Evolutionary conservation across 2,797 vertebrate genomes (phyloP).

Genomic region (Malacoctenus gilli): DNA sequence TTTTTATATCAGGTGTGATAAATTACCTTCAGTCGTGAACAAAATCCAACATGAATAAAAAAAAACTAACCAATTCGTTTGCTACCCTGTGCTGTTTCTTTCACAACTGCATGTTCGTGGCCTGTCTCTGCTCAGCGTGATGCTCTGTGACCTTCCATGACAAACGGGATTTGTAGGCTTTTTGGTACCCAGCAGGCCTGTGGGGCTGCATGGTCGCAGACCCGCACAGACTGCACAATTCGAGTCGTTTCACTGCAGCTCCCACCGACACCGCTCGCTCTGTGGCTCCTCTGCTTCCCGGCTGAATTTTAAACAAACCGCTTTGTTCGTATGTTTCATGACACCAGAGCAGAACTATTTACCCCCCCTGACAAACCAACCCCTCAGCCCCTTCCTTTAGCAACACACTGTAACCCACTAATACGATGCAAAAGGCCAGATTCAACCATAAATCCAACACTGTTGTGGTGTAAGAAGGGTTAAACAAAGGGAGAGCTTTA

Average conservation of each 20-base stretch:
- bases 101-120: slow-evolving; percentile 24
- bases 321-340: slow-evolving; percentile 8
- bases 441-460: slow-evolving; percentile 38
- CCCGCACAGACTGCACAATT: slow-evolving; percentile 44
- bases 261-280: background rate
- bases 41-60: slow-evolving; percentile 73
- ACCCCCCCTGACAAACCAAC: slow-evolving; percentile 18
- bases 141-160: background rate
- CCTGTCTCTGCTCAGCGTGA: slow-evolving; percentile 12
- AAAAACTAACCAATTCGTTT: slow-evolving; percentile 55
- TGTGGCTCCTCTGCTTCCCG: background rate
- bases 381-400: slow-evolving; percentile 45
- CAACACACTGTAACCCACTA: slow-evolving; percentile 50
- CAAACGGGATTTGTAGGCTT: background rate
- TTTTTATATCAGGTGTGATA: slow-evolving; percentile 51
- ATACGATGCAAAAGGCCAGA: slow-evolving; percentile 48
- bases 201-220: slow-evolving; percentile 47
- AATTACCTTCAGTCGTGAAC: slow-evolving; percentile 47
- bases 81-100: slow-evolving; percentile 62
- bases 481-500: slow-evolving; percentile 56
- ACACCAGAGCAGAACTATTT: slow-evolving; percentile 3
- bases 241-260: slow-evolving; percentile 42
- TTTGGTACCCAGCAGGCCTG: slow-evolving; percentile 3
- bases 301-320: background rate
- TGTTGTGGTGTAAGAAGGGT: slow-evolving; percentile 40